Conservation (phyloP, 2,888 invertebrate genomes). For the Agelastica alni region DNA sequence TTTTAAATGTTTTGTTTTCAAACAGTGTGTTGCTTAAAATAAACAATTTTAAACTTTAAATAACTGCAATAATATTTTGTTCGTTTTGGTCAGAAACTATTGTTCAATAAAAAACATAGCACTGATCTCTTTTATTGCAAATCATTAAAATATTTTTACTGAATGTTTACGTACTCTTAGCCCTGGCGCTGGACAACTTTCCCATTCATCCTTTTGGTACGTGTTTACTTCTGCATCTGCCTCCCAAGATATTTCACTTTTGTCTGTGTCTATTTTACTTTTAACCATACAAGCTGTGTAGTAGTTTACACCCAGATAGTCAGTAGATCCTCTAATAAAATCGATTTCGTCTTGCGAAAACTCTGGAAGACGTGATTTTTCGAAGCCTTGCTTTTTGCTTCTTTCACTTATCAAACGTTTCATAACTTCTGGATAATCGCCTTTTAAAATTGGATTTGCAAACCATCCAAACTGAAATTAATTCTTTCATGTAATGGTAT, state of each 20-base stretch:
- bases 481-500: no score
- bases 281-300: constrained; percentile 66
- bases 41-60: no score
- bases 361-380: constrained; percentile 65
- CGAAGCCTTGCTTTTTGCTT: constrained; percentile 64
- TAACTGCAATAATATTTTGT: no score
- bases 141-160: no score
- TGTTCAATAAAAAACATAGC: no score
- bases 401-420: constrained; percentile 61
- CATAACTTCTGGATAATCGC: constrained; percentile 71
- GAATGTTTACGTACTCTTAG: constrained; percentile 19
- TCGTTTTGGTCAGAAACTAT: no score
- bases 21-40: no score
- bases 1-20: no score
- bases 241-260: constrained; percentile 1
- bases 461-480: constrained; percentile 35
- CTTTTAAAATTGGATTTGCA: constrained; percentile 65
- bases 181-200: constrained; percentile 24
- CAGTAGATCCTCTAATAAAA: constrained; percentile 66
- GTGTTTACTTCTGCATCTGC: constrained; percentile 26
- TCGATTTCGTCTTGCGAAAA: constrained; percentile 65
- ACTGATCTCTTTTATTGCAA: no score
- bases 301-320: constrained; percentile 76
- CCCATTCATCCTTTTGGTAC: constrained; percentile 29
- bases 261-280: constrained; percentile 13